Evolutionary conservation across 2,797 vertebrate genomes (phyloP).

Genomic region (Falco berigora): DNA sequence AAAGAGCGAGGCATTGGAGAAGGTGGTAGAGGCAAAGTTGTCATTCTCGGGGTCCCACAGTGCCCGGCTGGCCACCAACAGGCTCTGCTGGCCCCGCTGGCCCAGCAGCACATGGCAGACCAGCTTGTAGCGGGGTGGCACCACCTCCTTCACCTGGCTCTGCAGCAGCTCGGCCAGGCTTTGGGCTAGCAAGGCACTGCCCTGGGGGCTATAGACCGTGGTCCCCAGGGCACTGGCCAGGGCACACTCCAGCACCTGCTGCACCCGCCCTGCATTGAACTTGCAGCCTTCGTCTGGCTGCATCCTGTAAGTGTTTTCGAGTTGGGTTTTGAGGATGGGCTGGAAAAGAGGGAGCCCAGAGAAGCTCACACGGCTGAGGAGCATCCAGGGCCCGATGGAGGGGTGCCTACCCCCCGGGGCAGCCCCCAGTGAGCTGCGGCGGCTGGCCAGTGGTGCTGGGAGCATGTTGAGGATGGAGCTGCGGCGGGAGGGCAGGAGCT

Average conservation of each 20-base stretch:
- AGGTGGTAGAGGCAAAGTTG: constrained; percentile 64
- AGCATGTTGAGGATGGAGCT: constrained; percentile 62
- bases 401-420: constrained; percentile 35
- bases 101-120: constrained; percentile 75
- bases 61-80: constrained; percentile 67
- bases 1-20: constrained; percentile 71
- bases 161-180: constrained; percentile 70
- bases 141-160: constrained; percentile 57
- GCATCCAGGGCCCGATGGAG: constrained; percentile 67
- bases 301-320: constrained; percentile 67
- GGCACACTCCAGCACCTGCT: constrained; percentile 45
- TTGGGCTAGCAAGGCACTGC: constrained; percentile 23
- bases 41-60: constrained; percentile 68
- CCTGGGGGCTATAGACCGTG: constrained; percentile 28
- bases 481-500: constrained; percentile 18
- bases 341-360: constrained; percentile 68
- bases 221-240: constrained; percentile 31
- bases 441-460: constrained; percentile 11
- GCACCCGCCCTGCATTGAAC: constrained; percentile 38
- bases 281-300: constrained; percentile 51
- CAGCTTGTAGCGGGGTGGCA: constrained; percentile 75
- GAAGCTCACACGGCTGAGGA: constrained; percentile 68
- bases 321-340: constrained; percentile 2
- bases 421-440: constrained; percentile 62
- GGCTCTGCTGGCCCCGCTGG: constrained; percentile 62